These are phyloP conservation scores for Carabus problematicus DNA, from an alignment of 2,888 invertebrate genomes.

Conservation along the genomic window DNA sequence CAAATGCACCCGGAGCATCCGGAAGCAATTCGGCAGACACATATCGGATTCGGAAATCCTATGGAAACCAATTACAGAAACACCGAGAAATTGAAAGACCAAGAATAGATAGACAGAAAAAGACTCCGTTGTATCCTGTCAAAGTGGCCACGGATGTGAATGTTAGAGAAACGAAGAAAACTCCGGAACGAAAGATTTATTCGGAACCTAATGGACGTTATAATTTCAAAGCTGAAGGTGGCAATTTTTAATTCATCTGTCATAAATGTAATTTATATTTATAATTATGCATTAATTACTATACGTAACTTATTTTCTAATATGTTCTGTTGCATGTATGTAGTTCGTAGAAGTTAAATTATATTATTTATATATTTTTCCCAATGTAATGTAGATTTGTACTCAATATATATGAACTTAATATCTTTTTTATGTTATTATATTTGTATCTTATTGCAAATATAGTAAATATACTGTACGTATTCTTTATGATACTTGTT, in stretches of 20 bases:
- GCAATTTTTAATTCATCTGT: slow-evolving; percentile 19
- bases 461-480: no score
- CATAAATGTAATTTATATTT: no score
- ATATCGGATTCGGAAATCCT: slow-evolving; percentile 48
- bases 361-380: no score
- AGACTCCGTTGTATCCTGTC: slow-evolving; percentile 51
- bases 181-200: slow-evolving; percentile 57
- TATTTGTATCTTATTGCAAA: no score
- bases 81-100: slow-evolving; percentile 48
- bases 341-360: no score
- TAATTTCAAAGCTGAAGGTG: slow-evolving; percentile 48
- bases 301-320: no score
- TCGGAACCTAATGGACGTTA: slow-evolving; percentile 54
- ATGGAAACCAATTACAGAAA: slow-evolving; percentile 46
- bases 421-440: no score
- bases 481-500: no score
- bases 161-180: slow-evolving; percentile 56
- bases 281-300: no score
- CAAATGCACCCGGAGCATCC: not conserved
- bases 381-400: no score
- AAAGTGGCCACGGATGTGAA: slow-evolving; percentile 57
- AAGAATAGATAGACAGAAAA: slow-evolving; percentile 48
- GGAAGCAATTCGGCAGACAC: slow-evolving; percentile 34
- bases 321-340: no score
- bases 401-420: no score